phyloP scores from a whole-genome alignment of 2,888 invertebrate genomes.

The Tenthredo livida region DNA sequence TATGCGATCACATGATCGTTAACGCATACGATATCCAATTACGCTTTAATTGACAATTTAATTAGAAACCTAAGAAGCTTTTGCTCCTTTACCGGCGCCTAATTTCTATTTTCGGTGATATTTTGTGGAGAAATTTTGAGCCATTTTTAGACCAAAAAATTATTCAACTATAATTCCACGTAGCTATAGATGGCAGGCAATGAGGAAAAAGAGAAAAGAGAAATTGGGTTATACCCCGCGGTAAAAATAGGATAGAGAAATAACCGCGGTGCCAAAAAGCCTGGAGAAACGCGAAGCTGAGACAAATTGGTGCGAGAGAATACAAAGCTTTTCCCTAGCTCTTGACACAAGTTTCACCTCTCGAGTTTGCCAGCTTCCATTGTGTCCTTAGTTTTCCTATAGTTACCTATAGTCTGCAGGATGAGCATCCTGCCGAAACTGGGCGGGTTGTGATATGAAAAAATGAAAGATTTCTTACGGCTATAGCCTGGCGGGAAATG shows the following conservation, averaged over 20 bases:
- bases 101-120: neutral
- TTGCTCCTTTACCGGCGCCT: neutral
- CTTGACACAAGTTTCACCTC: slow-evolving; percentile 54
- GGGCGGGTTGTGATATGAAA: neutral
- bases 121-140: neutral
- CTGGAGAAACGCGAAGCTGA: slow-evolving; percentile 41
- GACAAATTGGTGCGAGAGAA: slow-evolving; percentile 52
- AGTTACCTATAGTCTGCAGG: slow-evolving; percentile 20
- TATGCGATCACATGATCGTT: neutral
- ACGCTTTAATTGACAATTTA: neutral
- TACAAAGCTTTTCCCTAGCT: slow-evolving; percentile 43
- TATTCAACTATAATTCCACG: neutral
- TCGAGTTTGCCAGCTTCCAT: slow-evolving; percentile 42
- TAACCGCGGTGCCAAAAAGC: slow-evolving; percentile 15
- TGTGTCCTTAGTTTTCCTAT: slow-evolving; percentile 44
- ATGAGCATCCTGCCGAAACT: slow-evolving; percentile 9
- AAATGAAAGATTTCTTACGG: neutral
- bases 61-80: neutral
- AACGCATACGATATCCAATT: neutral
- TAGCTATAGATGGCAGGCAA: neutral
- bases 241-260: slow-evolving; percentile 6
- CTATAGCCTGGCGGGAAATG: neutral
- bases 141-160: neutral
- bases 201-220: neutral
- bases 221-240: neutral